phyloP scores from a whole-genome alignment of 2,888 invertebrate genomes.

The Drosophila rellima region DNA sequence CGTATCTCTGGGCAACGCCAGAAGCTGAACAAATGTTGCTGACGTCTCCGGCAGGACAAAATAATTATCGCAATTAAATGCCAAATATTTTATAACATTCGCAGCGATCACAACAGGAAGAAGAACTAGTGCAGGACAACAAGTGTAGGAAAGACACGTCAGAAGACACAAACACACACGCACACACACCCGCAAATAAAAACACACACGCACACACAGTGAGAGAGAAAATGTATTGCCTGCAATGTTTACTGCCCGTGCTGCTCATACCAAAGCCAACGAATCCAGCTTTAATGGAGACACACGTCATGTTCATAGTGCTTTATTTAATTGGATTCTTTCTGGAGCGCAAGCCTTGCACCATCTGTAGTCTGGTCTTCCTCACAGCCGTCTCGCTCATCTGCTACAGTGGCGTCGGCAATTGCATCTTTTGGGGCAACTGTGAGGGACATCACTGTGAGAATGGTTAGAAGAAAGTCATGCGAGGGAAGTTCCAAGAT shows the following conservation, averaged over 20 bases:
- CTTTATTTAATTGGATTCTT: slow-evolving; percentile 98
- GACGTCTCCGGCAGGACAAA: slow-evolving; percentile 50
- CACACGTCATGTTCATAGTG: slow-evolving; percentile 99
- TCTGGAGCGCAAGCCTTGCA: slow-evolving; percentile 98
- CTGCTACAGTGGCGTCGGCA: slow-evolving; percentile 98
- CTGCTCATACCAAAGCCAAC: slow-evolving; percentile 98
- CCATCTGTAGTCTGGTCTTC: slow-evolving; percentile 98
- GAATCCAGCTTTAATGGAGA: slow-evolving; percentile 97
- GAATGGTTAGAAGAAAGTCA: slow-evolving; percentile 82
- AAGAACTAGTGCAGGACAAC: background rate
- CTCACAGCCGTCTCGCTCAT: slow-evolving; percentile 96
- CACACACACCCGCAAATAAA: background rate
- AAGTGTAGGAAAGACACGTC: slow-evolving; percentile 44
- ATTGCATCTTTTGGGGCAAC: slow-evolving; percentile 96
- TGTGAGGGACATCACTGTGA: slow-evolving; percentile 90
- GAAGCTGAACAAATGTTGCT: slow-evolving; percentile 39
- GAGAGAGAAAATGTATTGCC: slow-evolving; percentile 93
- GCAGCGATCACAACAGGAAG: slow-evolving; percentile 23
- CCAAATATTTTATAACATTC: slow-evolving; percentile 14
- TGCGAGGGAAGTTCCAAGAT: background rate
- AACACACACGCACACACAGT: background rate
- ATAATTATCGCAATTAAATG: slow-evolving; percentile 40
- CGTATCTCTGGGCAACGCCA: slow-evolving; percentile 9
- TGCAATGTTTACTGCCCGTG: slow-evolving; percentile 98
- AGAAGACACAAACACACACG: background rate